phyloP scores from a whole-genome alignment of 2,888 invertebrate species.

The Cyrtodaria siliqua region DNA sequence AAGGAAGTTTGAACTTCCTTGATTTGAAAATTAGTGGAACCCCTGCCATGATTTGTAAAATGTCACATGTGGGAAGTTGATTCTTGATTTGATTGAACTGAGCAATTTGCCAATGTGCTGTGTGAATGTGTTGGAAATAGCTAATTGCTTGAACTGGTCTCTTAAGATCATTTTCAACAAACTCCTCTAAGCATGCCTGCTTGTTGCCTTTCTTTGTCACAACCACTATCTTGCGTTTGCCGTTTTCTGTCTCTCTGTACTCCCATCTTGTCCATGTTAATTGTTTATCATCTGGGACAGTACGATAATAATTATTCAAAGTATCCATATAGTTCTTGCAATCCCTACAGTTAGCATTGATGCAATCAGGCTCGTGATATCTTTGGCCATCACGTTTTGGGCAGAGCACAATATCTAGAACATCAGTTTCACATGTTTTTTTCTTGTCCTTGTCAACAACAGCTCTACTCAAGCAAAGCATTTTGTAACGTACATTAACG shows the following conservation, averaged over 20 bases:
- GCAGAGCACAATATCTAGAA: constrained; percentile 36
- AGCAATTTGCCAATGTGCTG: constrained; percentile 51
- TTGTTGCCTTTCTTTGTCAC: constrained; percentile 38
- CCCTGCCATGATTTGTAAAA: too few relatives aligned
- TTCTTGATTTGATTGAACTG: constrained; percentile 47
- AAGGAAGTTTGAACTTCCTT: too few relatives aligned
- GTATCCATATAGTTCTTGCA: constrained; percentile 39
- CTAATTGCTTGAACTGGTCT: constrained; percentile 36
- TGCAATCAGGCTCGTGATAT: constrained; percentile 34
- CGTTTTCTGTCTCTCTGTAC: constrained; percentile 11
- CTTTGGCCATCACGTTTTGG: constrained; percentile 35
- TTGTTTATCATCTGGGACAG: constrained; percentile 31
- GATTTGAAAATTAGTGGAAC: too few relatives aligned
- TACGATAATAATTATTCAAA: constrained; percentile 13
- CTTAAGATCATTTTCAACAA: constrained; percentile 36
- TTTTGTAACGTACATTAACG: constrained; percentile 38
- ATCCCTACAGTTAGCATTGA: constrained; percentile 33
- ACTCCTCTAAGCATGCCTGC: constrained; percentile 29
- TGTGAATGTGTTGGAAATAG: constrained; percentile 45
- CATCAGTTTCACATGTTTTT: constrained; percentile 46
- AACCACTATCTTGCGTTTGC: constrained; percentile 28
- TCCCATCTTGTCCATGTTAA: constrained; percentile 45
- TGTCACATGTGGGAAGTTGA: constrained; percentile 30
- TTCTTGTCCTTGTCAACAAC: constrained; percentile 21
- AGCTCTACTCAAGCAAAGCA: constrained; percentile 27